phyloP scores from a whole-genome alignment of 53 echinoderm and acorn worm species.

The Pentamera pediparva region DNA sequence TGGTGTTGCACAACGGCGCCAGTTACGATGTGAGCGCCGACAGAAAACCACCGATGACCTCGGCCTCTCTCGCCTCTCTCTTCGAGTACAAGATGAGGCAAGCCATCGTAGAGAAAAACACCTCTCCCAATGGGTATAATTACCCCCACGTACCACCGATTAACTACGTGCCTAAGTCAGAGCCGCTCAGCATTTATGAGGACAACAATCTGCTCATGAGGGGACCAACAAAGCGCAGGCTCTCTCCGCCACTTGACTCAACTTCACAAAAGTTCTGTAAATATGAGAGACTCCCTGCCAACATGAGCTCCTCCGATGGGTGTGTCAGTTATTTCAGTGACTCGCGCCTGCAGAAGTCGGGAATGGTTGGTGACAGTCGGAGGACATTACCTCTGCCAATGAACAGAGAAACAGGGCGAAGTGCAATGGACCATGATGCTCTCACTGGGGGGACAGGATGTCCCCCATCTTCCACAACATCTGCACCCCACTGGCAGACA shows the following conservation, averaged over 20 bases:
- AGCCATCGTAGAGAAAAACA: conserved; percentile 22
- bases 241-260: neutral
- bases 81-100: conserved; percentile 33
- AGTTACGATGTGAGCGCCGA: conserved; percentile 5
- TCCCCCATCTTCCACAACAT: neutral
- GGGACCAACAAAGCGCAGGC: neutral
- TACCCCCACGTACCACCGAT: conserved; percentile 5
- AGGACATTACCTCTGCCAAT: neutral
- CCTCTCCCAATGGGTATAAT: conserved; percentile 9
- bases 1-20: conserved; percentile 11
- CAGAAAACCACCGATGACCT: conserved; percentile 2
- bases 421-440: neutral
- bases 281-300: neutral
- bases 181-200: conserved; percentile 10
- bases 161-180: conserved; percentile 21
- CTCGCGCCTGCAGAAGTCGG: neutral
- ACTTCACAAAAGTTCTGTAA: conserved; percentile 6
- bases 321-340: neutral
- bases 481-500: conserved; percentile 12
- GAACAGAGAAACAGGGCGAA: neutral
- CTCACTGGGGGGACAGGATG: neutral
- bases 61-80: conserved; percentile 11
- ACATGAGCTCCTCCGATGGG: neutral
- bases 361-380: neutral
- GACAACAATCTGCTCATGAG: neutral